Base-by-base conservation (phyloP, 2,113 vertebrate genomes). In the Budorcas taxicolor region DNA sequence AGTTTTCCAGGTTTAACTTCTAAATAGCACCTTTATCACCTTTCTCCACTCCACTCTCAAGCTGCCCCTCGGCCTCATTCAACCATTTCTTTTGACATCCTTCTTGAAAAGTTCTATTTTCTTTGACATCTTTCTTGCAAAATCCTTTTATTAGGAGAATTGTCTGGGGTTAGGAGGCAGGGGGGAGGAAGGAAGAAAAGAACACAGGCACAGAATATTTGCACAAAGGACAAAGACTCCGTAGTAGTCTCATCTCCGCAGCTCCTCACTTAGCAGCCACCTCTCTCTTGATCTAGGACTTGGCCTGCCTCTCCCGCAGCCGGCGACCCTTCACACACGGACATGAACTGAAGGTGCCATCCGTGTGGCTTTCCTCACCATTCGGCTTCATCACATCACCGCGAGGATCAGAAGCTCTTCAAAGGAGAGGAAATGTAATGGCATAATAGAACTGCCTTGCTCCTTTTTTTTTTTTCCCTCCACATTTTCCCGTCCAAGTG, bases 1-100 rank as follows among this genome's bases (percentile, higher is more conserved):
- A 97, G 95, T 98, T 97, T 98, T 96, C 57, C 15, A 8, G 55
- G 91, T 89, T 97, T 95, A 95, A 96, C 95, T 98, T 98, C 96
- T 98, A 96, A 97, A 97, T 55, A 97, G 88, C 14, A 13, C 83
- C 96, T 98, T 98, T 97, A 97, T 98, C 97, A 93, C 89, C 55
- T 95, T 96, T 96, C 83, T 97, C 88, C 76, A 96, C 83, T 95
- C 81, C 82, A 90, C 82, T 96, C 62, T 96, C 97, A 96, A 12
- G 81, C 96, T 97, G 95, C 94, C 92, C 86, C 50, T 87, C 27
- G 84, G 55, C 93, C 92, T 97, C 85, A 94, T 97, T 97, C 82
- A 96, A 96, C 60, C 82, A 96, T 96, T 97, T 95, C 86, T 88
- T 97, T 97, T 98, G 82, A 98, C 92, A 97, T 36, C 27, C 67